Evolutionary conservation across 1,140 invertebrate genomes (phyloP), one percentile per base, ranked within the genome.

Genomic region (Dendrolimus kikuchii): DNA sequence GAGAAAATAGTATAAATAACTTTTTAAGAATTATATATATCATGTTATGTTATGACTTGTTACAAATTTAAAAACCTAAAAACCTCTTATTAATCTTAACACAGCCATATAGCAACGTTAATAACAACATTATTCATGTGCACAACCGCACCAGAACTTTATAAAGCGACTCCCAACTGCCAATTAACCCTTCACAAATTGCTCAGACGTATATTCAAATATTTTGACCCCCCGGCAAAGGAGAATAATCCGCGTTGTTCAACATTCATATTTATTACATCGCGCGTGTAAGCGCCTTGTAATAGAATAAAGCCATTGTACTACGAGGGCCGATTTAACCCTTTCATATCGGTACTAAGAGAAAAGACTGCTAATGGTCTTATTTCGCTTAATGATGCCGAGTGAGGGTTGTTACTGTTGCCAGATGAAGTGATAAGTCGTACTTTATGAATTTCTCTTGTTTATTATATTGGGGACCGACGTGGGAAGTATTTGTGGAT

Each of bases 211-310:
- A 79, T 80, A 85, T 86, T 86, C 74, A 82, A 86, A 86, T 86
- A 86, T 86, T 83, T 83, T 86, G 83, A 83, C 83, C 83, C 81
- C 51, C 75, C 70, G 74, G 75, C 78, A 74, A 80, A 81, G 76
- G 72, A 83, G 73, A 62, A 75, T 82, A 81, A 82, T 81, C 77
- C 76, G 64, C 74, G 76, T 74, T 80, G 74, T 81, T 77, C 78
- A 80, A 83, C 82, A 84, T 86, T 84, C 82, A 84, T 86, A 86
- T 86, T 86, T 86, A 86, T 83, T 71, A 80, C 79, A 82, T 86
- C 72, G 77, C 68, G 71, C 83, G 78, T 84, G 79, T 86, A 86
- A 86, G 68, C 79, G 77, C 59, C 65, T 54, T 64, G 64, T 84
- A 82, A 84, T 82, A 84, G 72, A 86, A 84, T 83, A 80, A 78